A percentile compares a stretch with the other conserved stretches of the same genome.
Conservation (phyloP, 2,797 vertebrate genomes). For the Anomalospiza imberbis region DNA sequence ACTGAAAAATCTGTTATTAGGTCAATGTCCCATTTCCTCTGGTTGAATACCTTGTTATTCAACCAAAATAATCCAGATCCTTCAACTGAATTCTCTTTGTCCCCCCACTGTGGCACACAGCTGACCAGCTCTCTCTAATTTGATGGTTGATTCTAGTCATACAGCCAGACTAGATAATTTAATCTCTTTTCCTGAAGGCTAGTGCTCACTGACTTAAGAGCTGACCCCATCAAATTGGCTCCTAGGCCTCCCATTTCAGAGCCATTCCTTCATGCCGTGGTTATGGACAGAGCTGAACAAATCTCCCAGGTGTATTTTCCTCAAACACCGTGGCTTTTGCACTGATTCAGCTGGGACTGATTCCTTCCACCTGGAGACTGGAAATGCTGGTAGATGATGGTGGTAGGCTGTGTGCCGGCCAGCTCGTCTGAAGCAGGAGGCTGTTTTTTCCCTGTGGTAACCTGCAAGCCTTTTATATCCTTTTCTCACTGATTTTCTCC, state of each 20-base stretch:
- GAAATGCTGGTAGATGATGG: background rate
- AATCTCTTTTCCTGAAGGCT: background rate
- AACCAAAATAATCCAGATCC: background rate
- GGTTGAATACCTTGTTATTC: background rate
- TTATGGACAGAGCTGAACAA: background rate
- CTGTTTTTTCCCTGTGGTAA: background rate
- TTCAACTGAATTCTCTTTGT: background rate
- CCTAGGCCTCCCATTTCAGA: background rate
- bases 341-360: background rate
- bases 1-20: background rate
- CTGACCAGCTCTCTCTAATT: background rate
- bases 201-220: background rate
- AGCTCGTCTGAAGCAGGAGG: background rate
- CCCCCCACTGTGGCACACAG: background rate
- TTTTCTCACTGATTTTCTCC: background rate
- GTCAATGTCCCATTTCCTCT: background rate
- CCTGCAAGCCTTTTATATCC: conserved; percentile 11
- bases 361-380: background rate
- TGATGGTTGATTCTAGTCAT: background rate
- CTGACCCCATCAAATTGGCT: background rate
- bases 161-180: background rate
- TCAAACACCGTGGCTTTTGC: background rate
- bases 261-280: accelerated
- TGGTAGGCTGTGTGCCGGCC: background rate
- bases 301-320: background rate